Evolutionary conservation across 1,140 invertebrate genomes (phyloP).

Genomic region (Luehdorfia chinensis): DNA sequence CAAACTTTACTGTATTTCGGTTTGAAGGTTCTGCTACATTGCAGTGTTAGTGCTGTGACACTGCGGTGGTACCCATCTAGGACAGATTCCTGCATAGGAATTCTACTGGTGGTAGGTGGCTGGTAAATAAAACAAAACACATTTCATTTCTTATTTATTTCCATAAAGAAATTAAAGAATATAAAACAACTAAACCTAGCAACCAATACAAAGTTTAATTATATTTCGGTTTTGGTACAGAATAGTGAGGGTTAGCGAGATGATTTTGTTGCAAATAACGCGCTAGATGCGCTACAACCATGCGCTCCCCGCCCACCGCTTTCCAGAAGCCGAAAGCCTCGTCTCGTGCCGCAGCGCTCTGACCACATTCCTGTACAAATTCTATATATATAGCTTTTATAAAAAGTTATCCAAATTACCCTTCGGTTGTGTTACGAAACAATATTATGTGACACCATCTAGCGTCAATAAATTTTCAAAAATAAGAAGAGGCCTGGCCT

Average conservation of each 20-base stretch:
- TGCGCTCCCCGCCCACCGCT: conserved; percentile 39
- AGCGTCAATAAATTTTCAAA: background rate
- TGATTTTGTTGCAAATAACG: conserved; percentile 36
- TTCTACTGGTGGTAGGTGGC: too few species aligned
- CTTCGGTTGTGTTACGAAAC: too few species aligned
- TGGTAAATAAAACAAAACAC: too few species aligned
- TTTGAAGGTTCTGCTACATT: too few species aligned
- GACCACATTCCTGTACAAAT: conserved; percentile 56
- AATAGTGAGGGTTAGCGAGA: conserved; percentile 48
- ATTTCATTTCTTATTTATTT: too few species aligned
- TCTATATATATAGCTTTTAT: too few species aligned
- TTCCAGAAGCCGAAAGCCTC: conserved; percentile 42
- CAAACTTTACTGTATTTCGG: too few species aligned
- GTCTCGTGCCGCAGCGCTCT: conserved; percentile 27
- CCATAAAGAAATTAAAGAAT: too few species aligned
- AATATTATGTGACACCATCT: background rate
- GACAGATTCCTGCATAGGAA: too few species aligned
- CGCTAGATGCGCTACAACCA: conserved; percentile 39
- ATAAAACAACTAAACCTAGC: conserved; percentile 11
- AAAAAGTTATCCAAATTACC: background rate
- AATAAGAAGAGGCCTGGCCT: too few species aligned
- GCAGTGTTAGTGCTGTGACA: too few species aligned
- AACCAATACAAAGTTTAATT: conserved; percentile 14
- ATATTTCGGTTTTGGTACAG: conserved; percentile 31
- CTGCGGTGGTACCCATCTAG: too few species aligned